phyloP scores from a whole-genome alignment of 2,797 vertebrate species.

The Ambastaia sidthimunki region DNA sequence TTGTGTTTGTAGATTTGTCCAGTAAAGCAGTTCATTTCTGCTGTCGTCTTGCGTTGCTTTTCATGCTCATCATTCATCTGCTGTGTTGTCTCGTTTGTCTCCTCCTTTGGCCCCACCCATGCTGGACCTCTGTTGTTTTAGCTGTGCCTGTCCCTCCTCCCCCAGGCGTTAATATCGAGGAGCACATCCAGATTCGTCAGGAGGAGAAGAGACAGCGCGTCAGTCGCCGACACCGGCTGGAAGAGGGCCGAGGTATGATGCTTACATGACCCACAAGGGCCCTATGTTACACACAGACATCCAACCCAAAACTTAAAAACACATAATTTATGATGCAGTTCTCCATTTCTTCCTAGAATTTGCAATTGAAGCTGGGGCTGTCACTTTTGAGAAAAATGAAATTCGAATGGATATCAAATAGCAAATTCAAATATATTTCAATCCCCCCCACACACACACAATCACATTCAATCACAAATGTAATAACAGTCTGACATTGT shows the following conservation, averaged over 20 bases:
- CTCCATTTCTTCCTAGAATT: background rate
- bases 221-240: slow-evolving; percentile 92
- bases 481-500: no score
- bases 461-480: no score
- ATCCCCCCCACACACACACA: no score
- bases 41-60: slow-evolving; percentile 64
- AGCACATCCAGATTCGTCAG: slow-evolving; percentile 96
- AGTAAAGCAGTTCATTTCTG: slow-evolving; percentile 40
- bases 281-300: background rate
- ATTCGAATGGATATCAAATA: no score
- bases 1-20: slow-evolving; percentile 4
- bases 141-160: slow-evolving; percentile 96
- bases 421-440: no score
- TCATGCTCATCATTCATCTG: slow-evolving; percentile 75
- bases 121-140: slow-evolving; percentile 74
- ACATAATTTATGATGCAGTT: background rate
- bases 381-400: no score
- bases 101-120: slow-evolving; percentile 49
- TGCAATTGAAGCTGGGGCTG: no score
- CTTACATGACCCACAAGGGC: background rate
- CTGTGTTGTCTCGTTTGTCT: slow-evolving; percentile 73
- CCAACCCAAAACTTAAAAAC: background rate
- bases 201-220: slow-evolving; percentile 97
- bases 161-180: slow-evolving; percentile 97
- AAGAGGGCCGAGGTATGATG: slow-evolving; percentile 94